Evolutionary conservation across 2,888 invertebrate species (phyloP), one percentile per base, ranked within the genome.

Genomic region (Micropterix aruncella): DNA sequence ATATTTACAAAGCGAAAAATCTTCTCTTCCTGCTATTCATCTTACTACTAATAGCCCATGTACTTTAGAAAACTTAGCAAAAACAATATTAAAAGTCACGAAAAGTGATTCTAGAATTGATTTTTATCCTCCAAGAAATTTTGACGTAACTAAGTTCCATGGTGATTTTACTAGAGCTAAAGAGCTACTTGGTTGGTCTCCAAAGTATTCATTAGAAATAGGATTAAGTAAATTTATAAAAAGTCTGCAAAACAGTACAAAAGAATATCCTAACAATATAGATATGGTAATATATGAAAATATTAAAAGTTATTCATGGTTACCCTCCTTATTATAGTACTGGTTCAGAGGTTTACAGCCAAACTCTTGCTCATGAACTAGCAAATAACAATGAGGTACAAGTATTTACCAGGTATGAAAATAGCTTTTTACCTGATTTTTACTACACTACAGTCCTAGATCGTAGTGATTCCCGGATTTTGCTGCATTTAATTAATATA

Each of bases 1-100:
- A 40, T 14, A 40, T 43, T 44, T 43, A 46, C 41, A 48, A 51
- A 50, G 42, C 16, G 4, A 38, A 1, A n/a, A n/a, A n/a, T n/a
- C n/a, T n/a, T n/a, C n/a, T n/a, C 40, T 40, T 40, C 40, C 40
- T 40, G 40, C 43, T 43, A 40, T 43, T 43, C 43, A 43, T 43
- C 43, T 43, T 43, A 40, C 43, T 43, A 43, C 43, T 43, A 43
- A 43, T 43, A 43, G 43, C 43, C 43, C 43, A 43, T 43, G 43
- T 43, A 43, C 43, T 43, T 43, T 37, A 40, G 38, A 43, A 43
- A 43, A 43, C 43, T 43, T 43, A 43, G 43, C 38, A 40, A 43
- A 43, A 43, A 43, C 43, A 43, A 43, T 43, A 43, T 43, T 43
- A 43, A 43, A 43, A 43, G 43, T 43, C 43, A 37, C 43, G 43